Base-by-base conservation (phyloP, 2,888 invertebrate species). In the Ichneumoninae sp. region DNA sequence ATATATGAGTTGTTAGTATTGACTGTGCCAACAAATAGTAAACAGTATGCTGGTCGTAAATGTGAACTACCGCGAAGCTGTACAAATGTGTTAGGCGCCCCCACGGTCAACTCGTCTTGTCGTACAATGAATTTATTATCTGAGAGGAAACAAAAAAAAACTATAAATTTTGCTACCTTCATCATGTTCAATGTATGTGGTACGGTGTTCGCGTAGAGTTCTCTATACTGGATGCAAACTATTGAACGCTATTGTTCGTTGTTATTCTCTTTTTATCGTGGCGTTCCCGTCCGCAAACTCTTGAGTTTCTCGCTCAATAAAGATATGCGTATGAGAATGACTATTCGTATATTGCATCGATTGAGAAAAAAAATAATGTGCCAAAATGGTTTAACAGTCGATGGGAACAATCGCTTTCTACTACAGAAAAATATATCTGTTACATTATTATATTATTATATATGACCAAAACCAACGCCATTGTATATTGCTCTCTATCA, bases 191-290 rank as follows among this genome's bases (percentile, higher is more conserved):
- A 47, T 47, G 44, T 16, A 16, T 47, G 44, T 16, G 3, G 44
- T 62, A 62, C 13, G 2, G 33, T 62, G 62, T 62, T n/a, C 33
- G 19, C 72, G 22, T 60, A 62, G 30, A 72, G 72, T 47, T 3
- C 10, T 40, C 22, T 54, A 52, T 71, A 26, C n/a, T 30, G 65
- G 26, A 66, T 36, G 22, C 44, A 81, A 47, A 79, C 47, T 79
- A 22, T 71, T 79, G 36, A 79, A 79, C 50, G 26, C 60, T 79
- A 52, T 52, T 36, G 47, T 62, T 33, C 78, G 26, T 79, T 79
- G 62, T 70, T 71, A 62, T 16, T 33, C 62, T 33, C n/a, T 82
- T 77, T 47, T 76, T 52, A 71, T 57, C 65, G 19, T 65, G 79
- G 79, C 79, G 74, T 66, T 16, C 62, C 50, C 69, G 47, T 77